A percentile compares a stretch with the other conserved stretches of the same genome.
These are phyloP conservation scores for Ceraclea dissimilis DNA, from an alignment of 2,888 invertebrate species.

Conservation along the genomic window DNA sequence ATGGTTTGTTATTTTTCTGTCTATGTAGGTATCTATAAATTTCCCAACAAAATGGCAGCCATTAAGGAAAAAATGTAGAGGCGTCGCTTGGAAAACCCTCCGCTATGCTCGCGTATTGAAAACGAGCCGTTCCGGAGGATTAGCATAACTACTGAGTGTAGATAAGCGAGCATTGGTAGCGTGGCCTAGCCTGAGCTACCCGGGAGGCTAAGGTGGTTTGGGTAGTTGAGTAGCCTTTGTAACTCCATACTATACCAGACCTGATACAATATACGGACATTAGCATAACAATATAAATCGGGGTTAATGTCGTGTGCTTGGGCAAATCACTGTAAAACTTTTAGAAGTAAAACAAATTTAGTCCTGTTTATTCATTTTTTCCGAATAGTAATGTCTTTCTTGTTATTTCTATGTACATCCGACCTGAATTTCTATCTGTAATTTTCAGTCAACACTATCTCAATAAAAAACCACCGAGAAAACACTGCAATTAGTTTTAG, in stretches of 20 bases:
- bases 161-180: constrained; percentile 14
- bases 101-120: constrained; percentile 9
- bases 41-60: constrained; percentile 1
- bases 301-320: constrained; percentile 43
- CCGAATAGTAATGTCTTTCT: too few relatives aligned
- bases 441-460: too few relatives aligned
- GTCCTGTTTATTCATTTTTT: too few relatives aligned
- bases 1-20: too few relatives aligned
- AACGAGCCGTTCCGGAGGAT: constrained; percentile 20
- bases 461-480: too few relatives aligned
- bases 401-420: too few relatives aligned
- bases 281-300: constrained; percentile 45
- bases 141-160: constrained; percentile 17
- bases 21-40: too few relatives aligned
- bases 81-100: background rate
- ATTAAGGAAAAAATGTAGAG: background rate
- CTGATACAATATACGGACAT: constrained; percentile 25
- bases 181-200: background rate
- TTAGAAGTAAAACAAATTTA: background rate
- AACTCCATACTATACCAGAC: too few relatives aligned
- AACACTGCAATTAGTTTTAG: too few relatives aligned
- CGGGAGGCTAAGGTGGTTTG: background rate
- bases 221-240: too few relatives aligned
- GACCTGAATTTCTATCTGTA: too few relatives aligned
- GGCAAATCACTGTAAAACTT: constrained; percentile 25